Percentiles rank a stretch among this genome's conserved stretches.
These are phyloP conservation scores for Aphodius sticticus DNA, from an alignment of 2,888 invertebrate genomes.

Conservation along the genomic window DNA sequence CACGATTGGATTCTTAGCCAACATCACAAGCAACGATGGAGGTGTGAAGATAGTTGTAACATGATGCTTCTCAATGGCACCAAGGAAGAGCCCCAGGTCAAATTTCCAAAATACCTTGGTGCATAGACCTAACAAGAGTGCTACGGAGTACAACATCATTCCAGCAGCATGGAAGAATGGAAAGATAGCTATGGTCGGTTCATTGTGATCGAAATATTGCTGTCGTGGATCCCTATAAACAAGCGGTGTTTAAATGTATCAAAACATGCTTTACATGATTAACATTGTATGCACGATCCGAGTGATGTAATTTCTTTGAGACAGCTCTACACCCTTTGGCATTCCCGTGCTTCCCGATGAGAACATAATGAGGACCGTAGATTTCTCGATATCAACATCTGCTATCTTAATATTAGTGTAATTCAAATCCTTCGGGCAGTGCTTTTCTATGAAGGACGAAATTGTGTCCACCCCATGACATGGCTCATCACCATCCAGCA, in stretches of 20 bases:
- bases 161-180: constrained; percentile 52
- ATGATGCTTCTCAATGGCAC: constrained; percentile 71
- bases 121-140: constrained; percentile 41
- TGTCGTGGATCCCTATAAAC: constrained; percentile 36
- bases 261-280: not conserved
- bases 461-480: constrained; percentile 55
- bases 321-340: constrained; percentile 72
- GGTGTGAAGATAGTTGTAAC: constrained; percentile 74
- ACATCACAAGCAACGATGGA: constrained; percentile 80
- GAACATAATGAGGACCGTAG: constrained; percentile 59
- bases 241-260: not conserved
- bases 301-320: constrained; percentile 62
- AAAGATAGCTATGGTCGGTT: constrained; percentile 40
- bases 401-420: not conserved
- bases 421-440: not conserved
- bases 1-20: constrained; percentile 80
- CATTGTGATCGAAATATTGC: constrained; percentile 27
- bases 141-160: constrained; percentile 41
- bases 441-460: constrained; percentile 50
- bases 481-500: constrained; percentile 63
- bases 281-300: constrained; percentile 19
- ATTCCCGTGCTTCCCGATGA: constrained; percentile 78
- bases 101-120: constrained; percentile 66
- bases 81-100: constrained; percentile 72
- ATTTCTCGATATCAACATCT: constrained; percentile 40